Percentiles rank a stretch among this genome's conserved stretches.
Conservation (phyloP, 2,113 vertebrate species). For the Syngnathus typhle region DNA sequence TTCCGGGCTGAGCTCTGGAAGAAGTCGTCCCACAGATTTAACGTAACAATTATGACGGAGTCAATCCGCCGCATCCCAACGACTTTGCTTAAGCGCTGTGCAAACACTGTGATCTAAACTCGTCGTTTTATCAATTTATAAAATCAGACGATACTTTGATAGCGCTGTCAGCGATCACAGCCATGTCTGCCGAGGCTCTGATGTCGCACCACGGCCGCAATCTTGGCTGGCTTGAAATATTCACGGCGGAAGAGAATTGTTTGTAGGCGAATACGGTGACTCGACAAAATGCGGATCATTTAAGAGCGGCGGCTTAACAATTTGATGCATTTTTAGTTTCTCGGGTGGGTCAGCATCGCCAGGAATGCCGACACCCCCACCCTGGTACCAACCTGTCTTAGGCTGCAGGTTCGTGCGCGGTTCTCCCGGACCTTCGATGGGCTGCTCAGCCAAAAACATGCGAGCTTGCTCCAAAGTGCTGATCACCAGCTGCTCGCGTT, state of each 20-base stretch:
- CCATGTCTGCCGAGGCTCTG: constrained; percentile 30
- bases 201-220: constrained; percentile 40
- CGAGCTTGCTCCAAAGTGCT: constrained; percentile 88
- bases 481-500: constrained; percentile 82
- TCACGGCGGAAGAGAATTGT: constrained; percentile 38
- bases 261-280: constrained; percentile 54
- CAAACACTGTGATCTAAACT: constrained; percentile 22
- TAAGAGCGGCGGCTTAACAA: constrained; percentile 24
- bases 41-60: too few species aligned
- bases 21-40: background rate
- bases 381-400: constrained; percentile 76
- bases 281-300: constrained; percentile 26
- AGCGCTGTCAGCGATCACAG: constrained; percentile 43
- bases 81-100: constrained; percentile 19
- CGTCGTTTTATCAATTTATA: constrained; percentile 43
- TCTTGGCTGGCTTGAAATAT: constrained; percentile 51
- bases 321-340: constrained; percentile 19
- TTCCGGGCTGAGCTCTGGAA: constrained; percentile 83
- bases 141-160: constrained; percentile 45
- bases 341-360: background rate
- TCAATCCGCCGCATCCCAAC: constrained; percentile 11
- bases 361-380: background rate
- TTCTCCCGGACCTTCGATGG: constrained; percentile 92
- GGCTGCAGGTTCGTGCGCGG: constrained; percentile 82
- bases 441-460: constrained; percentile 90